Conservation (phyloP, 2,113 vertebrate species). For the Dicentrarchus labrax region DNA sequence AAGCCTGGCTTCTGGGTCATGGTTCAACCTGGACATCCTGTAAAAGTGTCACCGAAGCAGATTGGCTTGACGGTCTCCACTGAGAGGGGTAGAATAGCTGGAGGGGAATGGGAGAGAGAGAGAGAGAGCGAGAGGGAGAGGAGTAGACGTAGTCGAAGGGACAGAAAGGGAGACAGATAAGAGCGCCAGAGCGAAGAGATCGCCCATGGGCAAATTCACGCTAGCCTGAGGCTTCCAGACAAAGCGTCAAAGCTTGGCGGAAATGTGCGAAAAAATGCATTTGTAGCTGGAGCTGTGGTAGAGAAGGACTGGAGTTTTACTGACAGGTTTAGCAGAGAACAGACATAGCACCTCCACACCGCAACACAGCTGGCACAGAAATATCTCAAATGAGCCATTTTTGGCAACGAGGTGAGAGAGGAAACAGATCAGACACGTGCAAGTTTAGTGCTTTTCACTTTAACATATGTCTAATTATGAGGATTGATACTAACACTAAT, state of each 20-base stretch:
- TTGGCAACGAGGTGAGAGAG: background rate
- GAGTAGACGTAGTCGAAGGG: conserved; percentile 47
- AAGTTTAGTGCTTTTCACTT: conserved; percentile 4
- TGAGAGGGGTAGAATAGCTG: conserved; percentile 48
- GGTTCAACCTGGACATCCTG: conserved; percentile 75
- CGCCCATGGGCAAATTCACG: conserved; percentile 57
- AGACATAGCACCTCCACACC: conserved; percentile 22
- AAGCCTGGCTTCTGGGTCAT: conserved; percentile 53
- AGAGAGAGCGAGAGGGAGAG: conserved; percentile 12
- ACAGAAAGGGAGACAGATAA: conserved; percentile 53
- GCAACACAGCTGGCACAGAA: conserved; percentile 14
- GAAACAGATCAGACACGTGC: background rate
- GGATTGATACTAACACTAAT: conserved; percentile 14
- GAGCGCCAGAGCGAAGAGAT: conserved; percentile 34
- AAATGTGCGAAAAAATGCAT: conserved; percentile 55
- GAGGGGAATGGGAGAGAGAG: conserved; percentile 27
- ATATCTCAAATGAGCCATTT: conserved; percentile 34
- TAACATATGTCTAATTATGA: conserved; percentile 42
- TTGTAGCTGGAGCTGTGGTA: conserved; percentile 30
- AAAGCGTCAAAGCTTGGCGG: conserved; percentile 45
- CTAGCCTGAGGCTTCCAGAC: conserved; percentile 57
- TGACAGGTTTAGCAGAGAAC: conserved; percentile 39
- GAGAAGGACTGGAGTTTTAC: conserved; percentile 35
- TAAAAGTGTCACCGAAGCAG: conserved; percentile 71
- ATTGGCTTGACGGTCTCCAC: conserved; percentile 65